Percentiles rank a stretch among this genome's conserved stretches.
phyloP scores from a whole-genome alignment of 2,888 invertebrate genomes.

The Pheosia gnoma region DNA sequence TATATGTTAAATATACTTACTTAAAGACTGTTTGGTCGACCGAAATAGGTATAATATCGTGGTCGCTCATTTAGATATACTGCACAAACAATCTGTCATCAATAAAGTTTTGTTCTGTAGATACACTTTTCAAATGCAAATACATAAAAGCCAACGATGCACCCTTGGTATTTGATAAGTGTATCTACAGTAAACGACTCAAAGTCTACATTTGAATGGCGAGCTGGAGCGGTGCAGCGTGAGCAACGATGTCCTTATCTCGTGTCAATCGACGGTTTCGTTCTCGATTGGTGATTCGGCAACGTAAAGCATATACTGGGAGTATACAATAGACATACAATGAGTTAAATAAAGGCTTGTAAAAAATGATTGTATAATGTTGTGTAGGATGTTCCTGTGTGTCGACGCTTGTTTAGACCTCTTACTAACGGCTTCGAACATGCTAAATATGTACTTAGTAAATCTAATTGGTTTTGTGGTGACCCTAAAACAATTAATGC shows the following conservation, averaged over 20 bases:
- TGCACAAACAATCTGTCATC: too few species aligned
- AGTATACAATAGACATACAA: constrained; percentile 21
- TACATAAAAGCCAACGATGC: too few species aligned
- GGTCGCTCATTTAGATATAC: too few species aligned
- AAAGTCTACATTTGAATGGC: background rate
- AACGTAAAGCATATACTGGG: constrained; percentile 52
- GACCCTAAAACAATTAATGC: background rate
- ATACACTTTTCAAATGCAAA: too few species aligned
- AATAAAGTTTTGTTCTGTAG: too few species aligned
- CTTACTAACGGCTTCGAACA: background rate
- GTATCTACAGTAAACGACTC: background rate
- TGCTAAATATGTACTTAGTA: constrained; percentile 27
- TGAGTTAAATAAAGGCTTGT: constrained; percentile 9
- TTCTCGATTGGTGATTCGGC: constrained; percentile 68
- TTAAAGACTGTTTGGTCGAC: constrained; percentile 33
- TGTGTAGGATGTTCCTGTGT: constrained; percentile 58
- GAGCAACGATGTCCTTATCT: constrained; percentile 10
- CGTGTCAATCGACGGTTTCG: constrained; percentile 20
- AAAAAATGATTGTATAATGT: constrained; percentile 37
- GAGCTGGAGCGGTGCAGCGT: background rate
- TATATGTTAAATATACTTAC: constrained; percentile 33
- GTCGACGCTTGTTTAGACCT: constrained; percentile 45
- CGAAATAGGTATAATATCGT: constrained; percentile 6
- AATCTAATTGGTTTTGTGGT: constrained; percentile 28
- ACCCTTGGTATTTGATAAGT: background rate